Base-by-base conservation (phyloP, 2,888 invertebrate species). In the Hyalella azteca region DNA sequence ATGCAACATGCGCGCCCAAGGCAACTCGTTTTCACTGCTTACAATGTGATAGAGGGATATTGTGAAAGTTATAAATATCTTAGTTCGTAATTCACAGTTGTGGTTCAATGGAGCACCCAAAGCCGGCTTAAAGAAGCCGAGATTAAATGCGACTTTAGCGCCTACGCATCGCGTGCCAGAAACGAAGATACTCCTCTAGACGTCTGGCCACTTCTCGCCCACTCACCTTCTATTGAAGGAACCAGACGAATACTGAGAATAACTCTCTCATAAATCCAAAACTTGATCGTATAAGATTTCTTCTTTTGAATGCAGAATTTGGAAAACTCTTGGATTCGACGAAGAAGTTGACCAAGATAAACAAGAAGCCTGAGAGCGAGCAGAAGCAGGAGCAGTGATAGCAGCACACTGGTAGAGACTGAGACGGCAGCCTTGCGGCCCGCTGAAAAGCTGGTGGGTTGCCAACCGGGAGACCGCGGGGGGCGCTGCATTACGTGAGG, bases 401-500 rank as follows among this genome's bases (percentile, higher is more conserved):
- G 29, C 29, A 54, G 54, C 54, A 54, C 54, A 54, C 54, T 54
- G 54, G 54, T 54, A 54, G 54, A 54, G 54, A 54, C 54, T 54
- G 54, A 54, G 54, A 29, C 29, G 54, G 54, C 26, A 26, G 54
- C 26, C 22, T 54, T 29, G 22, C 54, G 54, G 29, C 26, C 54
- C 54, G 54, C 54, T 29, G 54, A 22, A 54, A 19, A 54, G 54
- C 54, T 54, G 54, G 54, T 54, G 54, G 54, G 54, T 54, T 54
- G 54, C 54, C 54, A 54, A 54, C 11, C 29, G 54, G 54, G 54
- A 29, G 54, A n/a, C 54, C 54, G 15, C 26, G 29, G 54, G 54
- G 54, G 54, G 54, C 29, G 54, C 54, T 54, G 54, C 54, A 54
- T 54, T 54, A 54, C 54, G 54, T n/a, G n/a, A n/a, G n/a, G n/a